Evolutionary conservation across 2,797 vertebrate species (phyloP).

Genomic region (Esox lucius): DNA sequence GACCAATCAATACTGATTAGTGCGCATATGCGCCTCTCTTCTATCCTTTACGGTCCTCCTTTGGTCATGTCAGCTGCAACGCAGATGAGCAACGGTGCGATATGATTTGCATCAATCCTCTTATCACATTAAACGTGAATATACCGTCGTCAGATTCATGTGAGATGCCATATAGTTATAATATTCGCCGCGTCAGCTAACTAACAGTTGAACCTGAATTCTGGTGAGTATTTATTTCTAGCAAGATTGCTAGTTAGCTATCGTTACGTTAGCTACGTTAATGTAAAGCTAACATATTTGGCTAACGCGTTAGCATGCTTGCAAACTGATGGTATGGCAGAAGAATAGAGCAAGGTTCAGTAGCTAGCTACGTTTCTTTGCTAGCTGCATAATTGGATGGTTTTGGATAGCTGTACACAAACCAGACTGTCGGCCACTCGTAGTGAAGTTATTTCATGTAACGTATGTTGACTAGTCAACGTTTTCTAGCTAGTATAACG

Average conservation of each 20-base stretch:
- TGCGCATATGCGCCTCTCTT: conserved; percentile 47
- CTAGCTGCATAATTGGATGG: too few species aligned
- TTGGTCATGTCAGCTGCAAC: neutral
- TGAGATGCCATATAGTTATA: conserved; percentile 43
- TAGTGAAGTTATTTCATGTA: too few species aligned
- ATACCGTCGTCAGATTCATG: conserved; percentile 21
- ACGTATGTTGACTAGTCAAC: too few species aligned
- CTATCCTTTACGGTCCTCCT: conserved; percentile 41
- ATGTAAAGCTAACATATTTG: neutral
- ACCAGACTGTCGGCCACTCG: too few species aligned
- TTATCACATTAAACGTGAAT: conserved; percentile 21
- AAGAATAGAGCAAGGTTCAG: too few species aligned
- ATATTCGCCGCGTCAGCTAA: conserved; percentile 17
- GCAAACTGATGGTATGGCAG: too few species aligned
- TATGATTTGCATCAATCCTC: conserved; percentile 51
- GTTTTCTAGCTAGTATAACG: too few species aligned
- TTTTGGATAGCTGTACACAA: too few species aligned
- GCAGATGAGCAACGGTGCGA: conserved; percentile 41
- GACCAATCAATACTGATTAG: neutral
- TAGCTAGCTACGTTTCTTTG: too few species aligned
- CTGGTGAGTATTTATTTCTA: conserved; percentile 56
- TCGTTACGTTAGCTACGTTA: neutral
- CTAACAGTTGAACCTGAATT: conserved; percentile 27
- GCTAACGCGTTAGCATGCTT: neutral
- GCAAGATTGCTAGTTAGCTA: neutral